Percentiles rank a stretch among this genome's conserved stretches.
phyloP scores from a whole-genome alignment of 2,797 vertebrate genomes.

The Arrhamphus sclerolepis region DNA sequence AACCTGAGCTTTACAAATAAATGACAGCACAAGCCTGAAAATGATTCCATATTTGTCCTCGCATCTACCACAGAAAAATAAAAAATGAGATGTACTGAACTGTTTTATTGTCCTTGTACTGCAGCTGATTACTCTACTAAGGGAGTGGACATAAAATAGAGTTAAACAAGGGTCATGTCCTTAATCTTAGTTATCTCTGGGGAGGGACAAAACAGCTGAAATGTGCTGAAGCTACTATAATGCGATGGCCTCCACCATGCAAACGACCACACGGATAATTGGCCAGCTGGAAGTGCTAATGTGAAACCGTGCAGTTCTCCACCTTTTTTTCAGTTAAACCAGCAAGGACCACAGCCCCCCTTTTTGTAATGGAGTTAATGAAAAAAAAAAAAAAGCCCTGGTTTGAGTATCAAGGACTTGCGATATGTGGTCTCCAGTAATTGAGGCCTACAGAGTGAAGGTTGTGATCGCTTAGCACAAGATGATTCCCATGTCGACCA shows the following conservation, averaged over 20 bases:
- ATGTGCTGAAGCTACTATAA: slow-evolving; percentile 37
- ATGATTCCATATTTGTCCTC: too few species aligned
- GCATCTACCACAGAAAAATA: too few species aligned
- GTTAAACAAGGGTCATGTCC: slow-evolving; percentile 47
- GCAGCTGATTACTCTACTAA: slow-evolving; percentile 11
- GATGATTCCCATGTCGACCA: slow-evolving; percentile 50
- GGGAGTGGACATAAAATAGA: slow-evolving; percentile 36
- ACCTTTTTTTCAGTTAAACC: slow-evolving; percentile 37
- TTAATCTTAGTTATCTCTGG: slow-evolving; percentile 34
- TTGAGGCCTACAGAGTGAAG: slow-evolving; percentile 63
- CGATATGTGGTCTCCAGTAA: slow-evolving; percentile 67
- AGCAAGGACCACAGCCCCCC: slow-evolving; percentile 22
- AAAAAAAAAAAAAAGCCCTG: slow-evolving; percentile 50
- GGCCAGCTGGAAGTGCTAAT: slow-evolving; percentile 52
- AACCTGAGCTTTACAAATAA: too few species aligned
- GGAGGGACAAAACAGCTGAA: slow-evolving; percentile 31
- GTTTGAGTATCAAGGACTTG: slow-evolving; percentile 67
- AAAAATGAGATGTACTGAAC: too few species aligned
- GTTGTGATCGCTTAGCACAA: slow-evolving; percentile 43
- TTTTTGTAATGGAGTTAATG: slow-evolving; percentile 62
- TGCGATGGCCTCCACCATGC: slow-evolving; percentile 14
- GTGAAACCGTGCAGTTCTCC: slow-evolving; percentile 47
- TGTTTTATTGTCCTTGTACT: slow-evolving; percentile 23
- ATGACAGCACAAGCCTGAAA: too few species aligned
- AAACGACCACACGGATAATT: slow-evolving; percentile 55